phyloP scores from a whole-genome alignment of 1,140 invertebrate species.

The Saccostrea glomerata region DNA sequence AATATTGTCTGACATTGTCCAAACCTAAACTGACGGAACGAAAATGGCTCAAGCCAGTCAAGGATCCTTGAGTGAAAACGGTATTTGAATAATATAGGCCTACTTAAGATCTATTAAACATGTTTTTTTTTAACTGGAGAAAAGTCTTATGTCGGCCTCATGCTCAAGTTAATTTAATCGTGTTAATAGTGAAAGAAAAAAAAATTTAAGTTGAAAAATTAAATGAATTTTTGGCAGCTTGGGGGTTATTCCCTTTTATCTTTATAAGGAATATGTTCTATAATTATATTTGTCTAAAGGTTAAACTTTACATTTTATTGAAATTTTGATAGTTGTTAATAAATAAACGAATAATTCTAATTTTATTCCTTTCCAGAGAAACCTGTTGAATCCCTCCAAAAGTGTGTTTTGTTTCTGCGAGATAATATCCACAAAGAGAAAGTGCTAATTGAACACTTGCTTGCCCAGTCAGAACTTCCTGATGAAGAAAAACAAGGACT shows the following conservation, averaged over 20 bases:
- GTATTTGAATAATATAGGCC: background rate
- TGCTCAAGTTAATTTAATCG: background rate
- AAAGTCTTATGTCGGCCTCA: background rate
- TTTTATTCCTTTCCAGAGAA: background rate
- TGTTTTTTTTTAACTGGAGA: too few species aligned
- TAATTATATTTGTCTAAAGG: background rate
- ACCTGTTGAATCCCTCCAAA: background rate
- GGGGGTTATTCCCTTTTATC: background rate
- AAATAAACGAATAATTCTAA: background rate
- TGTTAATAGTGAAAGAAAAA: background rate
- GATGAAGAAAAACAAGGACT: slow-evolving; percentile 1
- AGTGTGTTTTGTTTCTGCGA: background rate
- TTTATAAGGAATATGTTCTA: background rate
- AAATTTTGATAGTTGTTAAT: background rate
- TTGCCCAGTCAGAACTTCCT: background rate
- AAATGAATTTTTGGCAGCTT: background rate
- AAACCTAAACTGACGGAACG: background rate
- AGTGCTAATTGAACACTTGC: background rate
- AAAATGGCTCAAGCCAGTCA: background rate
- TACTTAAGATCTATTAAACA: too few species aligned
- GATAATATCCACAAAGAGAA: background rate
- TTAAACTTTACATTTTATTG: background rate
- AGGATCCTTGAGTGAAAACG: background rate
- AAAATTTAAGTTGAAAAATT: background rate
- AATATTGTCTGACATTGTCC: background rate